phyloP scores from a whole-genome alignment of 92 coral and sea anemone genomes.

The Bergia sp. region DNA sequence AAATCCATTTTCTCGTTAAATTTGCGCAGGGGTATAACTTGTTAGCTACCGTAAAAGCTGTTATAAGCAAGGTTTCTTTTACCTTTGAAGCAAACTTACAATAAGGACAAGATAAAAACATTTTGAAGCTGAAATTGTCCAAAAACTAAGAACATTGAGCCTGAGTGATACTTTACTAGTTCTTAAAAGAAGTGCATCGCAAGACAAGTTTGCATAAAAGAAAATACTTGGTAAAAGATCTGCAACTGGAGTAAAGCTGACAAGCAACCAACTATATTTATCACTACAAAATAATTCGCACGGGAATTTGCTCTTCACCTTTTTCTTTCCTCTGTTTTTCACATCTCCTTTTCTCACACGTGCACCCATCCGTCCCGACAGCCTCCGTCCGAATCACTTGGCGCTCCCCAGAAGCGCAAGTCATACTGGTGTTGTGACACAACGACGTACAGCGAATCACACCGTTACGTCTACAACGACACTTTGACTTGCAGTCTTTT shows the following conservation, averaged over 20 bases:
- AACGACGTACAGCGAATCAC: slow-evolving; percentile 61
- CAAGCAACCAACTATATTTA: background rate
- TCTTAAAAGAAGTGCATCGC: no score
- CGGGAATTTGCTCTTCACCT: background rate
- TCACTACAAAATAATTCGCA: background rate
- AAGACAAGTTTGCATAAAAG: background rate
- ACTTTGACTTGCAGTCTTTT: slow-evolving; percentile 70
- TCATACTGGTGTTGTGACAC: slow-evolving; percentile 53
- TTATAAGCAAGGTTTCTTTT: no score
- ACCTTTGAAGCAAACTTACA: no score
- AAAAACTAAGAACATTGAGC: no score
- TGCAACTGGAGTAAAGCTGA: background rate
- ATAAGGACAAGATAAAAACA: no score
- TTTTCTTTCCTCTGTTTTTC: background rate
- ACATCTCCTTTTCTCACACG: slow-evolving; percentile 56
- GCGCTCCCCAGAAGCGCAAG: slow-evolving; percentile 58
- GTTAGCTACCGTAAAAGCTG: no score
- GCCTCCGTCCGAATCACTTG: slow-evolving; percentile 33
- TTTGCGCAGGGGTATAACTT: no score
- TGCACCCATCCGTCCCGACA: slow-evolving; percentile 68
- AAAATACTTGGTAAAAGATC: background rate
- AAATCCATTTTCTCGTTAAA: no score
- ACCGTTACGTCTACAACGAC: slow-evolving; percentile 78
- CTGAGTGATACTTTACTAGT: no score
- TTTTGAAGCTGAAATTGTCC: no score